These are phyloP conservation scores for Lomographa bimaculata DNA, from an alignment of 2,888 invertebrate species.

Conservation along the genomic window DNA sequence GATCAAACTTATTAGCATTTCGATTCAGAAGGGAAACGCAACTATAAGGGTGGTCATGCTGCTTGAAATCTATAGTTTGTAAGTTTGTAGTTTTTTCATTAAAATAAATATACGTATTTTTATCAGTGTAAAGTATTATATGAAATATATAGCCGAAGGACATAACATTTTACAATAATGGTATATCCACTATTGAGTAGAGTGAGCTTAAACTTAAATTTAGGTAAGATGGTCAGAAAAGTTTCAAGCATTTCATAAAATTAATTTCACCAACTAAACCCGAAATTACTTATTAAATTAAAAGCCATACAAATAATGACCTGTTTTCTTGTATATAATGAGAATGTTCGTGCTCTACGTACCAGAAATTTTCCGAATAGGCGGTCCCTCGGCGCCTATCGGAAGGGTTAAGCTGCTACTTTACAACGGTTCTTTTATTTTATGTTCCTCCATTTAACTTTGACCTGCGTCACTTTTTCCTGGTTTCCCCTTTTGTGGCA, in stretches of 20 bases:
- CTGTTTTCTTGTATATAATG: conserved; percentile 18
- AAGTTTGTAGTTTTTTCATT: too few relatives aligned
- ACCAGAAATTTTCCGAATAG: conserved; percentile 33
- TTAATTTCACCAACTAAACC: conserved; percentile 3
- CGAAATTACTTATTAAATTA: conserved; percentile 24
- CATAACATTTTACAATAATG: too few relatives aligned
- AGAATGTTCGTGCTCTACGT: conserved; percentile 11
- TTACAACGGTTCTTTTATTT: conserved; percentile 38
- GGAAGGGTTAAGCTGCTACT: conserved; percentile 41
- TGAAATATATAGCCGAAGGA: too few relatives aligned
- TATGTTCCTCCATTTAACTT: conserved; percentile 26
- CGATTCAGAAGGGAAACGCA: too few relatives aligned
- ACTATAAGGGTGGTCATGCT: too few relatives aligned
- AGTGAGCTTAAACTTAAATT: too few relatives aligned
- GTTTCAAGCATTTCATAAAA: conserved; percentile 2
- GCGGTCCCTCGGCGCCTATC: conserved; percentile 39
- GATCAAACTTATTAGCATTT: too few relatives aligned
- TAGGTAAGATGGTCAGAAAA: too few relatives aligned
- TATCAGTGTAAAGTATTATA: too few relatives aligned
- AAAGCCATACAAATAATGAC: conserved; percentile 11
- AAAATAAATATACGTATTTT: too few relatives aligned
- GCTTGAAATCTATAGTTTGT: too few relatives aligned
- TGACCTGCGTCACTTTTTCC: conserved; percentile 26
- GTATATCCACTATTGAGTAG: too few relatives aligned
- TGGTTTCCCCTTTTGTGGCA: conserved; percentile 6